Base-by-base conservation (phyloP, 2,113 vertebrate species). In the Muntiacus reevesi region DNA sequence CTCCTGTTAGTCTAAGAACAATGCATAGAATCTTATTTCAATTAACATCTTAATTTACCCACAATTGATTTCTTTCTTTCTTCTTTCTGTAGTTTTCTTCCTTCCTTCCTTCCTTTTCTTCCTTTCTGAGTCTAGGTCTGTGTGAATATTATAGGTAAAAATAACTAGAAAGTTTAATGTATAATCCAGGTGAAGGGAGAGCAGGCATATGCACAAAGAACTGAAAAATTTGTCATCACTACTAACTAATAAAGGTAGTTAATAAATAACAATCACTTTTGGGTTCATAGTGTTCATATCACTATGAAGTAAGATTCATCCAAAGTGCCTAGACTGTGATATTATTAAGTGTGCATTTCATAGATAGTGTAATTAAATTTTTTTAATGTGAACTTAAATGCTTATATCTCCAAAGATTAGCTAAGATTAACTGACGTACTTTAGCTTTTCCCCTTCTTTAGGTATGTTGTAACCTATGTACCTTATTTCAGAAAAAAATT, bases 281-380 rank as follows among this genome's bases (percentile, higher is more conserved):
- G 79, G 64, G 7, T 87, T 88, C 25, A 30, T 91, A 64, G 64
- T 30, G 45, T 55, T 60, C 28, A 33, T 25, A 64, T 43, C 74
- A 76, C 89, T 81, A 78, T 62, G 55, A 94, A 94, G 40, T 25
- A 30, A 74, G 57, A 25, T 82, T 90, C 81, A 81, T 91, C 74
- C 81, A 90, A 95, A 95, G 94, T 96, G 92, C 96, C 95, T 97
- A 84, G 52, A 82, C 12, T 89, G 50, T 87, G 45, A 87, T 79
- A 11, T 93, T 59, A 45, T 55, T 87, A 94, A 78, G 15, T 95
- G 67, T 88, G 81, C 82, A 91, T 83, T 74, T 82, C 62, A 64
- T n/a, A 87, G 67, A 59, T 19, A 92, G 27, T 30, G 1, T 91
- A 74, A 59, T 89, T 55, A 88, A 93, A 3, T 91, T 84, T 36